These are phyloP conservation scores for Porites divaricata DNA, from an alignment of 92 coral and sea anemone species.

Conservation along the genomic window DNA sequence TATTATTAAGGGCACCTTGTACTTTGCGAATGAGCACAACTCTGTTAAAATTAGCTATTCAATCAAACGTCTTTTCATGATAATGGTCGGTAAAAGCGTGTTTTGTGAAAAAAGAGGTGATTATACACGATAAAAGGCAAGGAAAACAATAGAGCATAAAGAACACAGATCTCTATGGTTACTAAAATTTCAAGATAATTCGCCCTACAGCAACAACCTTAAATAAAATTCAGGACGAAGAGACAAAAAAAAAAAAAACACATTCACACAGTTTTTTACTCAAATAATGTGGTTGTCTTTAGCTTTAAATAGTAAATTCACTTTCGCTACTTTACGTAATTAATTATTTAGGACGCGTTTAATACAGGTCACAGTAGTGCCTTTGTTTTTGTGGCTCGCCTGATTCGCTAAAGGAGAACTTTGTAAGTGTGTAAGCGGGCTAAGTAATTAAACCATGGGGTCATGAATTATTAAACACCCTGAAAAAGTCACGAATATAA, in stretches of 20 bases:
- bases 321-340: not conserved
- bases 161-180: conserved; percentile 1
- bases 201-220: not conserved
- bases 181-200: not conserved
- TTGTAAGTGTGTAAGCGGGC: not conserved
- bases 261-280: not conserved
- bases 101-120: conserved; percentile 34
- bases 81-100: conserved; percentile 28
- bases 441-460: conserved; percentile 46
- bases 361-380: conserved; percentile 21
- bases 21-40: not conserved
- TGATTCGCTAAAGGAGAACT: conserved; percentile 48
- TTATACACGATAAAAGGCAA: conserved; percentile 41
- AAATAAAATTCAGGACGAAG: not conserved
- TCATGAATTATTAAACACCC: conserved; percentile 52
- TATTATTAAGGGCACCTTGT: no score
- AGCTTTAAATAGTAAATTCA: not conserved
- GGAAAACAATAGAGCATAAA: conserved; percentile 26
- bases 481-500: conserved; percentile 30
- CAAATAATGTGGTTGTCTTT: not conserved
- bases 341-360: conserved; percentile 30
- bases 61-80: not conserved
- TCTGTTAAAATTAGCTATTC: conserved; percentile 14
- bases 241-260: not conserved
- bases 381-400: conserved; percentile 58